Percentiles rank a stretch among this genome's conserved stretches.
Evolutionary conservation across 2,888 invertebrate genomes (phyloP).

Genomic region (Hirtodrosophila histrioides): DNA sequence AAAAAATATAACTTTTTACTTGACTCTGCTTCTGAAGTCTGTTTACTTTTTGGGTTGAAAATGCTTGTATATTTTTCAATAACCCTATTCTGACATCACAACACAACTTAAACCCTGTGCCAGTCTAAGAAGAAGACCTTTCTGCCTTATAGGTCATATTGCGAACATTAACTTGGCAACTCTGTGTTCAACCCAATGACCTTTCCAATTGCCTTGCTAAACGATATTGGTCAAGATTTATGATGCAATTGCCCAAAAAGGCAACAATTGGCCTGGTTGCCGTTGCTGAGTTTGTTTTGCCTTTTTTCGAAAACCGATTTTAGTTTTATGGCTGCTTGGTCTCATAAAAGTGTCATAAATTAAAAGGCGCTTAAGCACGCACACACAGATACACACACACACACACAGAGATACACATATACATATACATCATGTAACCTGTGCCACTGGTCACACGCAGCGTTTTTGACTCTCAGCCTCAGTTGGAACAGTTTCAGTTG

Average conservation of each 20-base stretch:
- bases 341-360: constrained; percentile 83
- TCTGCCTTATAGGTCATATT: no score
- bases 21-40: no score
- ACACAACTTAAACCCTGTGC: no score
- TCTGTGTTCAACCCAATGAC: constrained; percentile 36
- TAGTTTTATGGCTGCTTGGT: constrained; percentile 66
- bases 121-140: no score
- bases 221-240: constrained; percentile 73
- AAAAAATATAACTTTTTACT: no score
- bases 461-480: constrained; percentile 58
- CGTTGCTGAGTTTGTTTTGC: constrained; percentile 47
- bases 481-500: constrained; percentile 32
- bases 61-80: no score
- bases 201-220: constrained; percentile 47
- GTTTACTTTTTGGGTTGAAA: no score
- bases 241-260: constrained; percentile 74
- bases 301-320: constrained; percentile 60
- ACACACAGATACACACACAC: constrained; percentile 25
- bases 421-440: constrained; percentile 52
- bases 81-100: no score
- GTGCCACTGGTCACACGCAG: constrained; percentile 79
- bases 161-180: constrained; percentile 5
- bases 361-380: constrained; percentile 77
- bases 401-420: constrained; percentile 3
- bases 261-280: constrained; percentile 32